Percentiles rank a stretch among this genome's conserved stretches.
Evolutionary conservation across 2,888 invertebrate species (phyloP).

Genomic region (Meiosimyza platycephala): DNA sequence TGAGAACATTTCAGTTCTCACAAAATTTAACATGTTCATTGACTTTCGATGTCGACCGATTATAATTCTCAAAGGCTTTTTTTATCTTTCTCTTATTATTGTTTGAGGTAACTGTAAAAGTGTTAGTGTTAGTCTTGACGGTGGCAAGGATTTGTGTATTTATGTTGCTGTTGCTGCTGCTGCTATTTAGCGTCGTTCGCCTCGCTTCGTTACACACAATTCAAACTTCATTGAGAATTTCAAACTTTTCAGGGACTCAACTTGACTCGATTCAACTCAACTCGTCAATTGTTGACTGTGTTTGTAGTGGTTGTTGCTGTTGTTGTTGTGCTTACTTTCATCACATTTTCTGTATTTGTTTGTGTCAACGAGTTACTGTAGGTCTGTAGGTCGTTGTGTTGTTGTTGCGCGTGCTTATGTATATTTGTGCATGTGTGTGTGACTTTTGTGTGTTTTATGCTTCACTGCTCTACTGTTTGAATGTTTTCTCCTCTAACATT

Average conservation of each 20-base stretch:
- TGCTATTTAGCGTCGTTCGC: neutral
- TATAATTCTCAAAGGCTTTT: too few species aligned
- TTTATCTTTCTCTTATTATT: too few species aligned
- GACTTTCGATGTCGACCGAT: too few species aligned
- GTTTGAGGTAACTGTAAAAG: too few species aligned
- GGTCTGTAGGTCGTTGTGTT: slow-evolving; percentile 7
- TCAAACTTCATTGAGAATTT: slow-evolving; percentile 19
- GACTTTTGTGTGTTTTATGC: neutral
- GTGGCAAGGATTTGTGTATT: too few species aligned
- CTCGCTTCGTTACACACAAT: neutral
- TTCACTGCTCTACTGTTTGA: neutral
- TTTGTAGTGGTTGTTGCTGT: neutral
- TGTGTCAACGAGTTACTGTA: slow-evolving; percentile 15
- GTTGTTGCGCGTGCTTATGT: neutral
- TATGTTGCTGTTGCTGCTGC: too few species aligned
- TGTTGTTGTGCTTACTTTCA: neutral
- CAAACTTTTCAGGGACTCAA: slow-evolving; percentile 17
- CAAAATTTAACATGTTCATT: too few species aligned
- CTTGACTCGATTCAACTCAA: neutral
- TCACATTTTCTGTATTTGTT: neutral
- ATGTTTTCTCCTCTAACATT: too few species aligned
- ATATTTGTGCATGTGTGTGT: neutral
- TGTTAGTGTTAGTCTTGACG: too few species aligned
- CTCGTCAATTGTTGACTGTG: neutral
- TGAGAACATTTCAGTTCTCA: too few species aligned